A percentile compares a stretch with the other conserved stretches of the same genome.
Conservation (phyloP, 2,113 vertebrate genomes). For the Tauraco erythrolophus region DNA sequence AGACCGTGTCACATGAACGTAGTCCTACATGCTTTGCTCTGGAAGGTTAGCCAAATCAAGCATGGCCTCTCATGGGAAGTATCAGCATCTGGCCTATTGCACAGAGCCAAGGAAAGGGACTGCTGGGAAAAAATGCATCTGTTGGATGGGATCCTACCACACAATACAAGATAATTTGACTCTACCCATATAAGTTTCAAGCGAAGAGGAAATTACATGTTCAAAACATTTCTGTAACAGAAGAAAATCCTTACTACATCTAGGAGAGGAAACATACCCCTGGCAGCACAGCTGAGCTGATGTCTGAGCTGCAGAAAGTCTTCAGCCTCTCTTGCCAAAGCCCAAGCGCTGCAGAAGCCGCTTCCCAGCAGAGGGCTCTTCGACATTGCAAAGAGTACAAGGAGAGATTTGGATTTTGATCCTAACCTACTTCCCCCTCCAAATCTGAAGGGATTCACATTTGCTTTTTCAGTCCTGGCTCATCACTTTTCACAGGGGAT, state of each 20-base stretch:
- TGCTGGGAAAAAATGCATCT: rapidly evolving
- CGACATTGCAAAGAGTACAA: neutral
- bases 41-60: neutral
- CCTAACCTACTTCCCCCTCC: neutral
- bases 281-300: neutral
- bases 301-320: neutral
- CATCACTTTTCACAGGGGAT: neutral
- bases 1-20: rapidly evolving
- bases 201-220: neutral
- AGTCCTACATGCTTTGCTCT: neutral
- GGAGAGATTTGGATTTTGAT: neutral
- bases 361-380: slow-evolving; percentile 37
- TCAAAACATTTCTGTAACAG: neutral
- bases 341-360: neutral
- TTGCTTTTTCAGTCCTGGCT: neutral
- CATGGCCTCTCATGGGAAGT: neutral
- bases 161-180: neutral
- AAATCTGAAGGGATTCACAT: neutral
- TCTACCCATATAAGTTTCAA: rapidly evolving
- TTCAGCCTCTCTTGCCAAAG: neutral
- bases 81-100: neutral
- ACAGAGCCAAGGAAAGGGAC: neutral
- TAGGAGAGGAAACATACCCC: neutral
- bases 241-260: neutral
- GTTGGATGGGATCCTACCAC: neutral